Percentiles rank a stretch among this genome's conserved stretches.
phyloP scores from a whole-genome alignment of 2,888 invertebrate species.

The Gibbula magus region DNA sequence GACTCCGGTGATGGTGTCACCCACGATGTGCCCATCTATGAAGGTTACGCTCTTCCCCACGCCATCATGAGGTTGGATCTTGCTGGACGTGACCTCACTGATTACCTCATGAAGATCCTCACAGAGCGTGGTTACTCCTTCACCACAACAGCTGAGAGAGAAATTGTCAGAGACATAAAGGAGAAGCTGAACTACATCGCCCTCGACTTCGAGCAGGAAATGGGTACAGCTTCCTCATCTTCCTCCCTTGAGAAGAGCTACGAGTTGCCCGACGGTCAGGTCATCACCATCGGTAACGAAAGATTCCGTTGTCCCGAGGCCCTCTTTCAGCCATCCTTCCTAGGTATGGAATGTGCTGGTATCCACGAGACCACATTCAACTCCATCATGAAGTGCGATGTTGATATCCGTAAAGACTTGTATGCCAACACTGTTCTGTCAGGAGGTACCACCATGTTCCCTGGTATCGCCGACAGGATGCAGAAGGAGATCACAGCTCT shows the following conservation, averaged over 20 bases:
- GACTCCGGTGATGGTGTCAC: constrained; percentile 96
- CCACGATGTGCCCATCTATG: constrained; percentile 87
- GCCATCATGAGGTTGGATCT: constrained; percentile 56
- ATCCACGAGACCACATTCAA: too few species aligned
- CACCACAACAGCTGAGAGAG: constrained; percentile 84
- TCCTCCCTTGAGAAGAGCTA: constrained; percentile 80
- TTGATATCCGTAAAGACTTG: too few species aligned
- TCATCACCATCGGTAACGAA: constrained; percentile 76
- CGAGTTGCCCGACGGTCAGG: constrained; percentile 18
- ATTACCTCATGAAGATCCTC: constrained; percentile 77
- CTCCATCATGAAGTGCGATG: too few species aligned
- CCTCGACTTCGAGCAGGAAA: constrained; percentile 94
- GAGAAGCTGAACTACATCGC: constrained; percentile 88
- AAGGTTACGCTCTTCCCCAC: constrained; percentile 78
- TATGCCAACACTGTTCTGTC: too few species aligned
- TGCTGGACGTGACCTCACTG: constrained; percentile 70
- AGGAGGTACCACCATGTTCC: too few species aligned
- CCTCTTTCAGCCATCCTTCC: too few species aligned
- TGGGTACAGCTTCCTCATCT: constrained; percentile 91
- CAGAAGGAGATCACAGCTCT: too few species aligned
- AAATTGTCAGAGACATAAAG: constrained; percentile 82
- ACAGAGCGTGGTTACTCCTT: constrained; percentile 75
- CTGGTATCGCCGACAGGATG: too few species aligned
- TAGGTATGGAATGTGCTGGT: too few species aligned
- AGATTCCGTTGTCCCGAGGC: constrained; percentile 67